Percentiles rank a stretch among this genome's conserved stretches.
phyloP scores from a whole-genome alignment of 2,113 vertebrate species.

The Gulo gulo region DNA sequence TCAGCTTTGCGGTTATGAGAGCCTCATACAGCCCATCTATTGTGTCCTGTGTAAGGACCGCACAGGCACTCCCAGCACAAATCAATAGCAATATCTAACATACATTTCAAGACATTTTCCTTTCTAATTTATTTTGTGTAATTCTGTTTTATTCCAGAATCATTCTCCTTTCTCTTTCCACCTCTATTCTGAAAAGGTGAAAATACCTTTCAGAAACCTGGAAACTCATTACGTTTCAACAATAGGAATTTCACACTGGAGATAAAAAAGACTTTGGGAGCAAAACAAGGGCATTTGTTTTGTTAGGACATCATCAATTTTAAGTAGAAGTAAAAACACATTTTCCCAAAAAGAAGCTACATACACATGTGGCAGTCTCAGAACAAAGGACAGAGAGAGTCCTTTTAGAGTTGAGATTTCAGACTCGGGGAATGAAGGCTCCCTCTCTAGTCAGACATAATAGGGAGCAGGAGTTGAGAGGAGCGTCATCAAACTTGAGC shows the following conservation, averaged over 20 bases:
- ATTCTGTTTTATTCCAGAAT: background rate
- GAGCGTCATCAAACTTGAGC: background rate
- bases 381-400: background rate
- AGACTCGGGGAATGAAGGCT: background rate
- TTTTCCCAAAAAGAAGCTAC: background rate
- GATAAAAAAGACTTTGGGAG: background rate
- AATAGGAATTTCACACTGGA: background rate
- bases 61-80: background rate
- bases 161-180: background rate
- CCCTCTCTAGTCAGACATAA: background rate
- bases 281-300: background rate
- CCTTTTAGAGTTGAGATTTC: background rate
- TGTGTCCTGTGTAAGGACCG: background rate
- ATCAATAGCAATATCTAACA: constrained; percentile 34
- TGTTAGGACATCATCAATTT: background rate
- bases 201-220: constrained; percentile 18
- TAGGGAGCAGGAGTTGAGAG: background rate
- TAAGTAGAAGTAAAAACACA: background rate
- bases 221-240: background rate
- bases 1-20: background rate
- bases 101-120: constrained; percentile 25
- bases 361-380: background rate
- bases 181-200: background rate
- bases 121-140: constrained; percentile 4
- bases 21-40: background rate